Evolutionary conservation across 2,113 vertebrate species (phyloP), one percentile per base, ranked within the genome.

Genomic region (Nothocercus nigrocapillus): DNA sequence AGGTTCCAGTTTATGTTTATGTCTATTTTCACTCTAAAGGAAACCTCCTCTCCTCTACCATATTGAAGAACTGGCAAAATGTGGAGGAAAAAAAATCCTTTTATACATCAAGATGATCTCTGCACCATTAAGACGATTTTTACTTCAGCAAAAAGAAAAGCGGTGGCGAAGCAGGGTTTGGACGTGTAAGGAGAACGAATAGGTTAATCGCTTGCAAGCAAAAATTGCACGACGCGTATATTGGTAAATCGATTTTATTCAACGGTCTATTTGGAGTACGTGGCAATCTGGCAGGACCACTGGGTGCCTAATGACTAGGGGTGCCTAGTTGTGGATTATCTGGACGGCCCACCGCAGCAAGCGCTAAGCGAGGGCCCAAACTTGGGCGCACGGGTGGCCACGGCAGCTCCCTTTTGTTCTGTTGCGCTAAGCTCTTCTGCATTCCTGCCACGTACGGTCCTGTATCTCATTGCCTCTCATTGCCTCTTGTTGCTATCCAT

Each of bases 291-390:
- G 62, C 58, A 82, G 49, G 58, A 17, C 13, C 16, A 1, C 51
- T 1, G 17, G 2, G 62, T 0, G 54, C 13, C 7, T 34, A 2
- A 1, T 0, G 0, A 21, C 0, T 0, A n/a, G 21, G 28, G 21
- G 28, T 64, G 3, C n/a, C 24, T 4, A 1, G 20, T 0, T 16
- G 10, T 32, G 77, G 36, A 6, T 80, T 1, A 0, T 32, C 45
- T 1, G 53, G 32, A 11, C 69, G 1, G 38, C 28, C 28, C 53
- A 14, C 7, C 10, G 11, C n/a, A 25, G 61, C 59, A 24, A 25
- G 54, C 16, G 30, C 16, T 32, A 32, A 18, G 16, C 2, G 54
- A 58, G 54, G 54, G 44, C 86, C 94, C 91, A 4, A 8, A 1
- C 7, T 49, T 24, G 32, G 61, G 3, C 1, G 42, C 84, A 40